A percentile compares a stretch with the other conserved stretches of the same genome.
phyloP scores from a whole-genome alignment of 2,888 invertebrate genomes.

The Mythimna albipuncta region DNA sequence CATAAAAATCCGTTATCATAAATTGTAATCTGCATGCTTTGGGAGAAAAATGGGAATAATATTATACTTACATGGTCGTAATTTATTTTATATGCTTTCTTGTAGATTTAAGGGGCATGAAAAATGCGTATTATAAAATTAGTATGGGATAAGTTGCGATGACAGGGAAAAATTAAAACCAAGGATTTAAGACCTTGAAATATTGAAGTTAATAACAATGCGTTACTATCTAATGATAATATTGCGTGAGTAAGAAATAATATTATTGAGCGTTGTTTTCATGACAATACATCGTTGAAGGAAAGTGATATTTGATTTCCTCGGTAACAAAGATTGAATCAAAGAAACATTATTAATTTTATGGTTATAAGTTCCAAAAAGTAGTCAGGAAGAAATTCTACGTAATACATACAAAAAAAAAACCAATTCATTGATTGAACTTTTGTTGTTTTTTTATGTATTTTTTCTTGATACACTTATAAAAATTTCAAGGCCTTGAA shows the following conservation, averaged over 20 bases:
- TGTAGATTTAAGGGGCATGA: constrained; percentile 41
- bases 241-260: background rate
- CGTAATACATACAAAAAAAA: background rate
- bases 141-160: constrained; percentile 22
- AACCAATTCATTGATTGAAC: background rate
- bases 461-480: no score
- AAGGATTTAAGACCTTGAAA: background rate
- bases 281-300: background rate
- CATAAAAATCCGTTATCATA: constrained; percentile 65
- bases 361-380: constrained; percentile 1
- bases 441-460: no score
- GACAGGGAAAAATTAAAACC: background rate
- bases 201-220: background rate
- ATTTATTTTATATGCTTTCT: constrained; percentile 55
- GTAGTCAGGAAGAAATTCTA: background rate
- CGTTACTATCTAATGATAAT: background rate
- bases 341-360: background rate
- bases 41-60: constrained; percentile 59
- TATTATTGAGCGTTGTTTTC: no score
- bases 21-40: constrained; percentile 63
- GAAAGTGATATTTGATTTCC: background rate
- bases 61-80: constrained; percentile 56
- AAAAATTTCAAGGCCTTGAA: no score
- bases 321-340: background rate
- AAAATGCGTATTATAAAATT: constrained; percentile 54